phyloP scores from a whole-genome alignment of 2,888 invertebrate genomes.

The Poecilobothrus nobilitatus region DNA sequence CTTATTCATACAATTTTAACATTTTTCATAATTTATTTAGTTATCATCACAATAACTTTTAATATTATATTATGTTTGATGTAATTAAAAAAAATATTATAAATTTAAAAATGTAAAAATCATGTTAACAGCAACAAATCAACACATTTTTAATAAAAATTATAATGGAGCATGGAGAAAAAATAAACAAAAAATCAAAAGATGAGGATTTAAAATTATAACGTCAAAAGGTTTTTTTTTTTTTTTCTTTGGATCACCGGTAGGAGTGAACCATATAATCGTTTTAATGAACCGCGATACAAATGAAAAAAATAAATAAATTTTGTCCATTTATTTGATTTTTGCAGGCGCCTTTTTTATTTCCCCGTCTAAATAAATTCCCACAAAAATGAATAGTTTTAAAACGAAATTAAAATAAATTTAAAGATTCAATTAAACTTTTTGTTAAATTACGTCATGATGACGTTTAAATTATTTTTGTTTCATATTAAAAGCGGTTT shows the following conservation, averaged over 20 bases:
- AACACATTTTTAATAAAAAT: not conserved
- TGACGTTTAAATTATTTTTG: too few species aligned
- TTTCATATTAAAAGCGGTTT: too few species aligned
- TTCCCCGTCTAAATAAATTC: not conserved
- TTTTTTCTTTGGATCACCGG: not conserved
- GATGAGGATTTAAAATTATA: not conserved
- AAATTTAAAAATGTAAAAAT: not conserved
- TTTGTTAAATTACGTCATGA: too few species aligned
- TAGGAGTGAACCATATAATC: not conserved
- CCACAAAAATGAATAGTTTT: not conserved
- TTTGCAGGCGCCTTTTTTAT: not conserved
- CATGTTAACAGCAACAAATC: not conserved
- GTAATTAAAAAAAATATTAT: too few species aligned
- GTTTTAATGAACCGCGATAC: not conserved
- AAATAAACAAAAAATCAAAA: too few species aligned
- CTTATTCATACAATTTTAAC: too few species aligned
- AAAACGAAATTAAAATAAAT: too few species aligned
- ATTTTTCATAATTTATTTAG: too few species aligned
- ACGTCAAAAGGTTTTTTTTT: not conserved
- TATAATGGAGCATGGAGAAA: too few species aligned
- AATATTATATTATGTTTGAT: too few species aligned
- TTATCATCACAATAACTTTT: too few species aligned
- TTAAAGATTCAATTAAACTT: too few species aligned
- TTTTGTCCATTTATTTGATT: not conserved
- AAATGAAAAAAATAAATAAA: not conserved